phyloP scores from a whole-genome alignment of 2,888 invertebrate genomes.

The Lepidochitona cinerea region DNA sequence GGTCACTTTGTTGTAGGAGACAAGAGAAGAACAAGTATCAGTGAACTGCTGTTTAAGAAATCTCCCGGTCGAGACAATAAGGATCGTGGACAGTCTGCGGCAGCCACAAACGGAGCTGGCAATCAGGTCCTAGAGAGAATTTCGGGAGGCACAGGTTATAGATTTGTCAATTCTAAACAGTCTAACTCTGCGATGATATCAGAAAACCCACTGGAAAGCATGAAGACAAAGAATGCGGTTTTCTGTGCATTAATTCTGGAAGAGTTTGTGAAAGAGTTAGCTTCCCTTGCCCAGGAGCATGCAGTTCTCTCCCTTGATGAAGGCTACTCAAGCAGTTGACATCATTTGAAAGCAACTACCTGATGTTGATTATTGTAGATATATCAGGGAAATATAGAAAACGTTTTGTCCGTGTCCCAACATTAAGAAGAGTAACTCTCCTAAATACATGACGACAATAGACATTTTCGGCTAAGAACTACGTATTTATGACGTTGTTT shows the following conservation, averaged over 20 bases:
- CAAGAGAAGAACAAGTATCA: conserved; percentile 49
- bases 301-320: conserved; percentile 72
- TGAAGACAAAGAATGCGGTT: conserved; percentile 74
- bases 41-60: conserved; percentile 53
- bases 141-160: conserved; percentile 43
- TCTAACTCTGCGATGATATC: conserved; percentile 32
- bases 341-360: background rate
- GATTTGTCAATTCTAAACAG: conserved; percentile 48
- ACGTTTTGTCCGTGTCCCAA: no score
- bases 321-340: conserved; percentile 35
- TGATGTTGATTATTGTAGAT: no score
- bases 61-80: conserved; percentile 28
- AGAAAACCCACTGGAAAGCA: conserved; percentile 49
- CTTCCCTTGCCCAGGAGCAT: conserved; percentile 95
- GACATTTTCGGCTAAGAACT: no score
- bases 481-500: no score
- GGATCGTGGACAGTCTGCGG: conserved; percentile 8
- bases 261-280: conserved; percentile 96
- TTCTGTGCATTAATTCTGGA: conserved; percentile 90
- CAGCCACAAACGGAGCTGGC: background rate
- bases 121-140: conserved; percentile 35
- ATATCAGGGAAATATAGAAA: no score
- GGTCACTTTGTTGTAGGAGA: no score
- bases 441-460: no score
- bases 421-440: no score